Evolutionary conservation across 2,797 vertebrate genomes (phyloP).

Genomic region (Ficedula albicollis): DNA sequence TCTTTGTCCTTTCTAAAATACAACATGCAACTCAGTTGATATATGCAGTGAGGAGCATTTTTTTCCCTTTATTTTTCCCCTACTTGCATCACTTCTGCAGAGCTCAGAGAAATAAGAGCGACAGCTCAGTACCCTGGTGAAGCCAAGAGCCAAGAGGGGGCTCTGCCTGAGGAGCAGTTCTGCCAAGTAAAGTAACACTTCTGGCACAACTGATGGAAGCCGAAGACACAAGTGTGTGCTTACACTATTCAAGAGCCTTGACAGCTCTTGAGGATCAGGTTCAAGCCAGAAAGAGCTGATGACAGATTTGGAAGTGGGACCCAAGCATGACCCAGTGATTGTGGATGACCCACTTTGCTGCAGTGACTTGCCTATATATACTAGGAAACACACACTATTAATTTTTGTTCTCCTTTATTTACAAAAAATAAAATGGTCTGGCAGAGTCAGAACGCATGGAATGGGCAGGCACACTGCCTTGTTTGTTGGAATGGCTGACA

Average conservation of each 20-base stretch:
- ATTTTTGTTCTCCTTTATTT: not conserved
- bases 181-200: not conserved
- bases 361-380: not conserved
- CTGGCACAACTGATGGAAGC: not conserved
- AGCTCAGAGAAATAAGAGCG: not conserved
- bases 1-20: not conserved
- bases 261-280: not conserved
- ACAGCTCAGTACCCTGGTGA: not conserved
- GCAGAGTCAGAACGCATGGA: not conserved
- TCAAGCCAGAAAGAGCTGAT: not conserved
- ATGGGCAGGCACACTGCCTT: conserved; percentile 40
- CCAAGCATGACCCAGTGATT: not conserved
- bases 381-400: not conserved
- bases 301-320: not conserved
- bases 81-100: not conserved
- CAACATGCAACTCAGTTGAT: not conserved
- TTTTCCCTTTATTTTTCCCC: not conserved
- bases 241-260: not conserved
- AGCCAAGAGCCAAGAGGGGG: not conserved
- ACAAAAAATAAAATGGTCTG: not conserved
- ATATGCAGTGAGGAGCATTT: not conserved
- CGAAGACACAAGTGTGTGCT: not conserved
- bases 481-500: conserved; percentile 46
- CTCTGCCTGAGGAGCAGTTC: not conserved
- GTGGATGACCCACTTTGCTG: not conserved